phyloP scores from a whole-genome alignment of 2,113 vertebrate species.

The Atherinomorus stipes region DNA sequence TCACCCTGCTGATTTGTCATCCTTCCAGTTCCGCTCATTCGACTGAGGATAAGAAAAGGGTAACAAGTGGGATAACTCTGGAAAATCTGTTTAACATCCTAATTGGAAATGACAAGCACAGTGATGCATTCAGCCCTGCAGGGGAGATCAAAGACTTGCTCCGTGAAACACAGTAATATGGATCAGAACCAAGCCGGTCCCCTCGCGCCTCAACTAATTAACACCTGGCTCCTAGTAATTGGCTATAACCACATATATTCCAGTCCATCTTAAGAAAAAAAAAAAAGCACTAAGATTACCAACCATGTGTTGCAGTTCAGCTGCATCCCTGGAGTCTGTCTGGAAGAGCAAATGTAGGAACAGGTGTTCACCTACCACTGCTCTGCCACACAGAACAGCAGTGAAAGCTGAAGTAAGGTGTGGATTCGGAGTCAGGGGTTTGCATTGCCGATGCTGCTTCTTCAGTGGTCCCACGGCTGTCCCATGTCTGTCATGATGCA shows the following conservation, averaged over 20 bases:
- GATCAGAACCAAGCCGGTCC: constrained; percentile 66
- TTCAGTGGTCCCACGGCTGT: constrained; percentile 40
- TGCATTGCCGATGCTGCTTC: constrained; percentile 16
- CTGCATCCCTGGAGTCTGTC: constrained; percentile 41
- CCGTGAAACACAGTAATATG: constrained; percentile 65
- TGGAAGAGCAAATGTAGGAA: constrained; percentile 36
- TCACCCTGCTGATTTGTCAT: constrained; percentile 63
- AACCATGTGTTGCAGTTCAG: constrained; percentile 32
- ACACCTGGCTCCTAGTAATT: constrained; percentile 75
- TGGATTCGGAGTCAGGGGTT: constrained; percentile 32
- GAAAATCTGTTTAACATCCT: constrained; percentile 75
- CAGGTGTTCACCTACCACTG: constrained; percentile 54
- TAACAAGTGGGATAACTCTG: constrained; percentile 54
- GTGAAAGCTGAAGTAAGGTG: constrained; percentile 11
- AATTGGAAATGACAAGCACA: constrained; percentile 78
- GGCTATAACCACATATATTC: constrained; percentile 51
- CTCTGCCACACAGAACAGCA: constrained; percentile 21
- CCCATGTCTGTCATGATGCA: constrained; percentile 12
- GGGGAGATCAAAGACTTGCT: constrained; percentile 73
- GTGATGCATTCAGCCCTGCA: constrained; percentile 67
- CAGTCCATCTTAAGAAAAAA: constrained; percentile 6
- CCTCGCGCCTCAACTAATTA: constrained; percentile 71
- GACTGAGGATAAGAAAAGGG: constrained; percentile 39
- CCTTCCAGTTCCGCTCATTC: constrained; percentile 61
- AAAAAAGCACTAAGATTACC: constrained; percentile 37